Evolutionary conservation across 2,888 invertebrate species (phyloP).

Genomic region (Spilosoma lubricipeda): DNA sequence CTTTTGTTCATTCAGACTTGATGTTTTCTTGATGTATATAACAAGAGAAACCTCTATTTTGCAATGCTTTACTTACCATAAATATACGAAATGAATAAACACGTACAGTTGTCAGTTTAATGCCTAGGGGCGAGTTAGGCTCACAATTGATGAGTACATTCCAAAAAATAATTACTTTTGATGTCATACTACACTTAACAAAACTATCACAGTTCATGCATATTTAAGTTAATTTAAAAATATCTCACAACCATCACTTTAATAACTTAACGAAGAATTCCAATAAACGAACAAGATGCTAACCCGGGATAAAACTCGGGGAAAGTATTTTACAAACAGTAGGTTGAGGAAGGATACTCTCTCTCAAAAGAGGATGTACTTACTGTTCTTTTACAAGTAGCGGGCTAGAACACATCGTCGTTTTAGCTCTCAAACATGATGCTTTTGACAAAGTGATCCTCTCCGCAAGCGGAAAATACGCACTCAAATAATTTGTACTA

Average conservation of each 20-base stretch:
- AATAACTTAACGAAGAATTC: neutral
- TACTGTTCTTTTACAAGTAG: neutral
- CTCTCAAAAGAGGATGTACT: neutral
- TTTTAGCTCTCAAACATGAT: slow-evolving; percentile 3
- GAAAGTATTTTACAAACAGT: neutral
- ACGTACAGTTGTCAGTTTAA: no score
- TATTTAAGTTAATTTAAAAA: neutral
- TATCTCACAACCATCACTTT: no score
- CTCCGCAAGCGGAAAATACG: slow-evolving; percentile 5
- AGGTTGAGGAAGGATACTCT: neutral
- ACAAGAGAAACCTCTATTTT: no score
- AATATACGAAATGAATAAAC: no score
- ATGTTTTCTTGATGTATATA: no score
- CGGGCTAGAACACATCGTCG: neutral
- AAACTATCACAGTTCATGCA: neutral
- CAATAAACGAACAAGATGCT: neutral
- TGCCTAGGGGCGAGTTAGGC: no score
- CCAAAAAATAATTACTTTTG: no score
- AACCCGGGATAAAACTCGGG: neutral
- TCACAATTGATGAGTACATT: no score
- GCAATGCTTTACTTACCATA: no score
- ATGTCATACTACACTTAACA: neutral
- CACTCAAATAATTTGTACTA: neutral
- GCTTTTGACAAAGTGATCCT: slow-evolving; percentile 13
- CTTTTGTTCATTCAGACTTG: no score